phyloP scores from a whole-genome alignment of 2,113 vertebrate genomes.

The Crotalus viridis region DNA sequence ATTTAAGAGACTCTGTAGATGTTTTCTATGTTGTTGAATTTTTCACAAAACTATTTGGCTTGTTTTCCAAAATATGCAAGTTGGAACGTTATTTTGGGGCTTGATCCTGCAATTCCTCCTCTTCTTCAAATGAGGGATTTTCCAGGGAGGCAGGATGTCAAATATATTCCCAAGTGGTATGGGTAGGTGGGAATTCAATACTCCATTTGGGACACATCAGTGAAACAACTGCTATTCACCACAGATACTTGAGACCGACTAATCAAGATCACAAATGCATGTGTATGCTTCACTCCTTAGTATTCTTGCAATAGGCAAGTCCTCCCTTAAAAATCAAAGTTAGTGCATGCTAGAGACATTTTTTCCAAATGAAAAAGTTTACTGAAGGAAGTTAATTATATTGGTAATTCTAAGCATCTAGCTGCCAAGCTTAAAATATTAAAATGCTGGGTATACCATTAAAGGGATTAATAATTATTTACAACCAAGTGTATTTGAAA shows the following conservation, averaged over 20 bases:
- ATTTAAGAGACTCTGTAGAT: neutral
- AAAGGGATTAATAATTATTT: slow-evolving; percentile 15
- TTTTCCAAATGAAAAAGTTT: slow-evolving; percentile 30
- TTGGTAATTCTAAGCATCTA: slow-evolving; percentile 37
- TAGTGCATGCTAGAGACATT: neutral
- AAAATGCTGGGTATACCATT: slow-evolving; percentile 4
- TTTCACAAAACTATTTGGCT: neutral
- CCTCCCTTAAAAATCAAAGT: neutral
- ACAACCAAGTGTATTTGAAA: slow-evolving; percentile 52
- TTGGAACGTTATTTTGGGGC: neutral
- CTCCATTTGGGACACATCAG: neutral
- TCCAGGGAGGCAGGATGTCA: neutral
- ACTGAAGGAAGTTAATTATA: slow-evolving; percentile 45
- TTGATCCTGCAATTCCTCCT: neutral
- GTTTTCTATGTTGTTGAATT: neutral
- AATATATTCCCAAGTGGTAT: neutral
- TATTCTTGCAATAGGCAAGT: neutral
- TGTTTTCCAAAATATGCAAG: neutral
- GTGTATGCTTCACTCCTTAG: neutral
- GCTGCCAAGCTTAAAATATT: slow-evolving; percentile 38
- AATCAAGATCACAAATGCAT: neutral
- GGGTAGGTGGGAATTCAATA: neutral
- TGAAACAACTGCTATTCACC: neutral
- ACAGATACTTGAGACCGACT: neutral
- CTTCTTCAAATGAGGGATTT: neutral